These are phyloP conservation scores for Hypomecis atomaria DNA, from an alignment of 2,888 invertebrate genomes.

Conservation along the genomic window DNA sequence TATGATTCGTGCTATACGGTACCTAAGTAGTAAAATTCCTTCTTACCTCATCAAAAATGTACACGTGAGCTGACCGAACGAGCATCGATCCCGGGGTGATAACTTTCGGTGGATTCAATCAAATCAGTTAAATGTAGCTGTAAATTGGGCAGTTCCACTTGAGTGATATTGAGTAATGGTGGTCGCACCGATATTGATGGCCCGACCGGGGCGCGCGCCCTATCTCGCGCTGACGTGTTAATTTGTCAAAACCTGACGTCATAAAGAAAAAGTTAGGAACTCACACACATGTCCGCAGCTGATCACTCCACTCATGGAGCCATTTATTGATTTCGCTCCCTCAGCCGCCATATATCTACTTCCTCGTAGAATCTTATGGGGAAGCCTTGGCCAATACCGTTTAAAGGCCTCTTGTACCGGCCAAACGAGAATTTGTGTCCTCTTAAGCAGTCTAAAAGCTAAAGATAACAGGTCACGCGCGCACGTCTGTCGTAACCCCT, in stretches of 20 bases:
- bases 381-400: constrained; percentile 20
- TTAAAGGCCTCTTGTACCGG: constrained; percentile 38
- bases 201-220: constrained; percentile 61
- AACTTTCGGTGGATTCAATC: constrained; percentile 77
- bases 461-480: constrained; percentile 77
- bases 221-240: constrained; percentile 72
- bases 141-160: constrained; percentile 82
- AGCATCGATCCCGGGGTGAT: constrained; percentile 56
- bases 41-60: constrained; percentile 34
- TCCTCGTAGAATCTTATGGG: not conserved
- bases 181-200: constrained; percentile 76
- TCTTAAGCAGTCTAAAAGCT: constrained; percentile 63
- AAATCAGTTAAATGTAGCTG: constrained; percentile 83
- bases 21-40: constrained; percentile 8
- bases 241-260: constrained; percentile 76
- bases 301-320: constrained; percentile 36
- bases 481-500: constrained; percentile 78
- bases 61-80: constrained; percentile 46
- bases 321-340: constrained; percentile 38
- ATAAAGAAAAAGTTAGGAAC: constrained; percentile 70
- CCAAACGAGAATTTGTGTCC: constrained; percentile 65
- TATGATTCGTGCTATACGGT: too few species aligned
- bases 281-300: constrained; percentile 49
- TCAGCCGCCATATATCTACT: not conserved
- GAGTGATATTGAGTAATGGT: constrained; percentile 81